phyloP scores from a whole-genome alignment of 2,797 vertebrate genomes.

The Paramormyrops hopkinsi region DNA sequence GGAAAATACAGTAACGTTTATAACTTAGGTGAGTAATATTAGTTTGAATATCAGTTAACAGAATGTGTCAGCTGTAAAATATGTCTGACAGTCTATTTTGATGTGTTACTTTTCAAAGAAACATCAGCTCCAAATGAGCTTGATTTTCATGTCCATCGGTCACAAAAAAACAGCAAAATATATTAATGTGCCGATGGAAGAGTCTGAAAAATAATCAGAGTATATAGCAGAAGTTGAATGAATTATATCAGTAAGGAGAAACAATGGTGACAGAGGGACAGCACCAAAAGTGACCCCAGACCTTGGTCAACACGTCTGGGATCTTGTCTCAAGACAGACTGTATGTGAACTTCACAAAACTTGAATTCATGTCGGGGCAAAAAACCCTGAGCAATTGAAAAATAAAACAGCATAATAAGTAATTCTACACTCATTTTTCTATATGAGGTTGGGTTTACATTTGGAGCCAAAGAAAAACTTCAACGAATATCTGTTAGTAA shows the following conservation, averaged over 20 bases:
- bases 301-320: neutral
- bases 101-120: neutral
- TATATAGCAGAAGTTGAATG: neutral
- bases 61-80: neutral
- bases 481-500: neutral
- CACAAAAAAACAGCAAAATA: neutral
- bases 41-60: neutral
- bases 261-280: neutral
- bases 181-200: neutral
- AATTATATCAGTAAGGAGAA: neutral
- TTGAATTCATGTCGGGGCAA: neutral
- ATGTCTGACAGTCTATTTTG: neutral
- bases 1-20: neutral
- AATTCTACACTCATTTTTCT: neutral
- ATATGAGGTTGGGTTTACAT: neutral
- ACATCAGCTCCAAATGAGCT: neutral
- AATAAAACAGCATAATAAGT: neutral
- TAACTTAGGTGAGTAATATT: neutral
- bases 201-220: neutral
- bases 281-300: neutral
- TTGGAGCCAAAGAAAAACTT: neutral
- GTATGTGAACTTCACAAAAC: neutral
- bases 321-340: neutral
- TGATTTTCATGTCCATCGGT: neutral
- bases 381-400: neutral